Base-by-base conservation (phyloP, 2,113 vertebrate species). In the Carassius auratus region DNA sequence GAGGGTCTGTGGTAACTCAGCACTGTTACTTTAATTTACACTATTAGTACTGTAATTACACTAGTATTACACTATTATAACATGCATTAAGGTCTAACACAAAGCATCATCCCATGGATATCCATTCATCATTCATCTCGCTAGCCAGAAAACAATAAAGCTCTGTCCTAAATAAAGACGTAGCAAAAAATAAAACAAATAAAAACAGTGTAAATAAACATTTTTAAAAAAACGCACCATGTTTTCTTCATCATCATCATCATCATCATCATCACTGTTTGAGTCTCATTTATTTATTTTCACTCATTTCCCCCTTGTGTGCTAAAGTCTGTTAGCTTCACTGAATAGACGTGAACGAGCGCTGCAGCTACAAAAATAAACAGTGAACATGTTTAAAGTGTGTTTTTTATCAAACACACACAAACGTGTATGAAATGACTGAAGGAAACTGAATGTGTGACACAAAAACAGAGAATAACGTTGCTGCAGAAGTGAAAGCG, bases 401-500 rank as follows among this genome's bases (percentile, higher is more conserved):
- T 21, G 76, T 61, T 48, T 4, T 48, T 3, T 17, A 14, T 21
- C n/a, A 30, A 23, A 48, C 14, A 64, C n/a, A 8, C 1, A 48
- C n/a, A 50, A 33, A 19, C 4, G 36, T 42, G 1, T 30, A 36
- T 4, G 3, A 77, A 55, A 6, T 9, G 3, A 30, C 14, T 30
- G 4, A 30, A 42, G 42, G 38, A 38, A 9, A 64, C 3, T 48
- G 78, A 81, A 80, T 15, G 13, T 78, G 55, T 38, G 57, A 80
- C 59, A 62, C 57, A 55, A 4, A 26, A 45, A 64, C 42, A 50
- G 76, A 3, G 13, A 50, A 17, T 76, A 26, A 9, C 30, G 30
- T 30, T 30, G 30, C 30, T 50, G 23, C 61, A 33, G 61, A 81
- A 81, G 78, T 81, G 78, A 81, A 81, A 81, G 78, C 78, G 61